Base-by-base conservation (phyloP, 2,888 invertebrate genomes). In the Noctua fimbriata region DNA sequence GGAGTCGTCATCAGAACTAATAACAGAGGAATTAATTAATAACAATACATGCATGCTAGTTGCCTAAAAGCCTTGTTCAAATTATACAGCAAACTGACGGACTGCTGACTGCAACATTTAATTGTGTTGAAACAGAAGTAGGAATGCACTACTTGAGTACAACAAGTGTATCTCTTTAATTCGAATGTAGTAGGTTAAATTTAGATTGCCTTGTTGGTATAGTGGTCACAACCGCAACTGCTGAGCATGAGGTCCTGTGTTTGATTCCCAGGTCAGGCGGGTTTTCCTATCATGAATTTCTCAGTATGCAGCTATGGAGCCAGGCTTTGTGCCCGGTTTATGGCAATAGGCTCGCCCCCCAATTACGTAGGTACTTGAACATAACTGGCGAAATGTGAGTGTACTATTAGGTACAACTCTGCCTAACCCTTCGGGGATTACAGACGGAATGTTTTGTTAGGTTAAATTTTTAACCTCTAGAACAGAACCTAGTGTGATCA, bases 1-100 rank as follows among this genome's bases (percentile, higher is more conserved):
- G 9, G 93, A 94, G 82, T 94, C 93, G 66, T 88, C 88, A 81
- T 85, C 86, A 44, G 86, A 89, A 82, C 87, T 85, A 69, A 44
- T 24, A 81, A 73, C 58, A 44, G 47, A 24, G 14, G 14, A 16
- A 2, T 47, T 65, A 12, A 71, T 79, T 55, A 52, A 32, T 63
- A 44, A 24, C n/a, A 63, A 2, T n/a, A 77, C 14, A 41, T 36
- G 28, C 18, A 32, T 28, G 28, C 10, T 24, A 49, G 28, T 9
- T 41, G n/a, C 5, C 47, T n/a, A 21, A 24, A 21, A n/a, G 14
- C 9, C 24, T 21, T 52, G n/a, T 14, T 6, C 6, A 18, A 47
- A 16, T n/a, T 47, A 47, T 9, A 9, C 32, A 49, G 32, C 7
- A 73, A 58, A 47, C 18, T 44, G 24, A 24, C 1, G 1, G 5